Percentiles rank a stretch among this genome's conserved stretches.
Evolutionary conservation across 2,888 invertebrate species (phyloP).

Genomic region (Lasioglossum zephyrum): DNA sequence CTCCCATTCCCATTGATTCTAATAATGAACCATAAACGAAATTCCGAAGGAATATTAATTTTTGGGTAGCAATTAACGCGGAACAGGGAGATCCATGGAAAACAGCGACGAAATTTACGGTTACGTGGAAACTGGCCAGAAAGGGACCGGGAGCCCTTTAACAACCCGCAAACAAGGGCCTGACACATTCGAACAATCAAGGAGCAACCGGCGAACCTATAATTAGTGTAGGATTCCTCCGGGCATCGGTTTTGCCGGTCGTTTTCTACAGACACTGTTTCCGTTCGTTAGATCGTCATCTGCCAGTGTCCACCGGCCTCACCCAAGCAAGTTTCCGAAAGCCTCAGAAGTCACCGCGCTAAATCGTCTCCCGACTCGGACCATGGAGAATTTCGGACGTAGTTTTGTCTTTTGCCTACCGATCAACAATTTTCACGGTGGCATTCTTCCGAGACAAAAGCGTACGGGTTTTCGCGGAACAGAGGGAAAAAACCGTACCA

Average conservation of each 20-base stretch:
- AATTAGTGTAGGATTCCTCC: conserved; percentile 79
- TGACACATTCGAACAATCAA: conserved; percentile 80
- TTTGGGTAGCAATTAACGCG: not conserved
- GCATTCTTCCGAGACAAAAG: not conserved
- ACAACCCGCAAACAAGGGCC: conserved; percentile 81
- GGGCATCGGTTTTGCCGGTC: conserved; percentile 67
- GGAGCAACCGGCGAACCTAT: conserved; percentile 76
- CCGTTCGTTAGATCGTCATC: conserved; percentile 69
- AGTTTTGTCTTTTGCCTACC: conserved; percentile 15
- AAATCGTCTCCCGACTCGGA: conserved; percentile 59
- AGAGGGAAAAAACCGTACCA: not conserved
- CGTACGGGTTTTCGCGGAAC: not conserved
- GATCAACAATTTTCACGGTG: conserved; percentile 27
- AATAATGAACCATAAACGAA: not conserved
- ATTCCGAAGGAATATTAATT: not conserved
- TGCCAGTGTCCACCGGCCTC: conserved; percentile 63
- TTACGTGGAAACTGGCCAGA: conserved; percentile 41
- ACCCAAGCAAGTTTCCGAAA: conserved; percentile 21
- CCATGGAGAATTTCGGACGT: conserved; percentile 30
- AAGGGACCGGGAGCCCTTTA: conserved; percentile 68
- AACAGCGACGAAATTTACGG: conserved; percentile 51
- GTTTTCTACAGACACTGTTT: conserved; percentile 69
- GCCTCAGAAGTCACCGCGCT: conserved; percentile 77
- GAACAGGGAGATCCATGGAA: not conserved
- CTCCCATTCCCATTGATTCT: too few species aligned